Conservation (phyloP, 2,888 invertebrate species). For the Acleris emargana region DNA sequence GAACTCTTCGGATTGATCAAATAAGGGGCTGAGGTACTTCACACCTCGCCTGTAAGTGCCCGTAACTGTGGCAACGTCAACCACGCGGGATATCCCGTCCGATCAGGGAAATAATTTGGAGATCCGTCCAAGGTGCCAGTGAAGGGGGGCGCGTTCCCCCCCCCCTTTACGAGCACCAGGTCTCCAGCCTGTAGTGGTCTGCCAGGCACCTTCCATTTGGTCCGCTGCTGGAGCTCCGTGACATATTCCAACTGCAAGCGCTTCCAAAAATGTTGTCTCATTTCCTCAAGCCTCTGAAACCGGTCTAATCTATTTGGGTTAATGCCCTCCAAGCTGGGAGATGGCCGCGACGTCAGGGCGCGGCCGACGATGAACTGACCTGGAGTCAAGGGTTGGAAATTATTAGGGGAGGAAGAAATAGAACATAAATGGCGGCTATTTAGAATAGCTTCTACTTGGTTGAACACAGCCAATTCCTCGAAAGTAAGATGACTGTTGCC, state of each 20-base stretch:
- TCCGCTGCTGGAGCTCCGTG: background rate
- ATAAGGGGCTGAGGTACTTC: background rate
- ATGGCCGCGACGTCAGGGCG: background rate
- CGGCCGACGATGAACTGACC: conserved; percentile 1
- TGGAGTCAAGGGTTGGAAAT: background rate
- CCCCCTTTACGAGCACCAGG: conserved; percentile 3
- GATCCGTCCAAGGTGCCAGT: background rate
- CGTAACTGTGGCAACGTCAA: background rate
- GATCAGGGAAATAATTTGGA: background rate
- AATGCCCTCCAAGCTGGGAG: background rate
- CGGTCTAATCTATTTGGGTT: background rate
- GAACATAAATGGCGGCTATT: conserved; percentile 3
- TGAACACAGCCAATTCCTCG: conserved; percentile 2
- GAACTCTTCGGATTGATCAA: background rate
- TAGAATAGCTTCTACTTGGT: conserved; percentile 1
- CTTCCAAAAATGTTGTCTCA: conserved; percentile 3
- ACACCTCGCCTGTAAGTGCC: conserved; percentile 4
- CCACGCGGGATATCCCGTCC: conserved; percentile 4
- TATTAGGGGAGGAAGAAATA: background rate
- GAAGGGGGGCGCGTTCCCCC: background rate
- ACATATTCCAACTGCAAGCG: conserved; percentile 8
- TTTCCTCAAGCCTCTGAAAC: background rate
- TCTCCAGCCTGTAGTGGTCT: background rate
- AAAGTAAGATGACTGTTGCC: background rate
- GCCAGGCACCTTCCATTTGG: background rate